Base-by-base conservation (phyloP, 2,888 invertebrate species). In the Agriopis marginaria region DNA sequence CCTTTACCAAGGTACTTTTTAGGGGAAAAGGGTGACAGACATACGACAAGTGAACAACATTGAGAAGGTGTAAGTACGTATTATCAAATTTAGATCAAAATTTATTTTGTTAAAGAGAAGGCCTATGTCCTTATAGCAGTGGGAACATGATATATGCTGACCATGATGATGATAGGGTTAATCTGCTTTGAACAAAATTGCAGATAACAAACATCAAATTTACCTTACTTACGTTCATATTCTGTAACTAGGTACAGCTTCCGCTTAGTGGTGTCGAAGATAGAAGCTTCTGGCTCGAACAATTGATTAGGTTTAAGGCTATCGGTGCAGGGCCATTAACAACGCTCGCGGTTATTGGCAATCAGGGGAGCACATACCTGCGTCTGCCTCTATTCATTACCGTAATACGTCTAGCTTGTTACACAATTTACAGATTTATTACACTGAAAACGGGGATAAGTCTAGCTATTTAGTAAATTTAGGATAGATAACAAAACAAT, bases 301-400 rank as follows among this genome's bases (percentile, higher is more conserved):
- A 88, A 87, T 87, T 88, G 83, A 87, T 88, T 83, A 82, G 80
- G 75, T 75, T 74, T 75, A 71, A 77, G 82, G 81, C 82, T 42
- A 23, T 55, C 78, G 63, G 70, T 81, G 83, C 81, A 82, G 77
- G 79, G 66, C 79, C 84, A 85, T 86, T 85, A 86, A 85, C 86
- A 82, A 79, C 68, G 62, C 54, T 53, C 55, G 59, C 59, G 71
- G 72, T 73, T 74, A 76, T 76, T 72, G 75, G 67, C 76, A 76
- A 76, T 76, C 76, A 71, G 60, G 47, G 42, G 50, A 47, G 63
- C 32, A 56, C 68, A 55, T 64, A 60, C 60, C 60, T 60, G 53
- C 50, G 63, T 49, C 56, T 40, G 66, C 55, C 56, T 59, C 54
- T 23, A 61, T 71, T 67, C 55, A 50, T 71, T 70, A 61, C 66